phyloP scores from a whole-genome alignment of 2,888 invertebrate species.

The Phyllotreta cruciferae region DNA sequence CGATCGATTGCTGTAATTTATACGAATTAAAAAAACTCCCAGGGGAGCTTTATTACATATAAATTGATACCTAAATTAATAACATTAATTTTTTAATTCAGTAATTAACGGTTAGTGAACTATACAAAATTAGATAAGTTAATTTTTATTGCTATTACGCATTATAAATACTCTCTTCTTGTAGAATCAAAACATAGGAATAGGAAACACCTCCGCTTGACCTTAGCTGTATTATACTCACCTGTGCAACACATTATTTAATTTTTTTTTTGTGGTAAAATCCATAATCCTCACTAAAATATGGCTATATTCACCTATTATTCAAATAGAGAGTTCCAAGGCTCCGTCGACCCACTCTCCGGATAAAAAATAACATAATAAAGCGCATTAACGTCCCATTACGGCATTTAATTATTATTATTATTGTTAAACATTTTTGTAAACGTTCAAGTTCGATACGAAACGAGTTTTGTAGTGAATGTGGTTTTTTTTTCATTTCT shows the following conservation, averaged over 20 bases:
- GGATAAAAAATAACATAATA: conserved; percentile 12
- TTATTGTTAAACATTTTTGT: conserved; percentile 11
- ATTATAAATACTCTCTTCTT: too few relatives aligned
- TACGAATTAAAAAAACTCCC: neutral
- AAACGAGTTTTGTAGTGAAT: conserved; percentile 4
- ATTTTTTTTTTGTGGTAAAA: neutral
- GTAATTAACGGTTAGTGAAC: too few relatives aligned
- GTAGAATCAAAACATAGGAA: neutral
- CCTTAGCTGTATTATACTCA: neutral
- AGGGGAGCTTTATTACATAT: too few relatives aligned
- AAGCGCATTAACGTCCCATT: conserved; percentile 7
- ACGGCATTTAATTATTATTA: conserved; percentile 9
- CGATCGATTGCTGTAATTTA: conserved; percentile 4
- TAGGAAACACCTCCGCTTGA: conserved; percentile 2
- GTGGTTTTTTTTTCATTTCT: neutral
- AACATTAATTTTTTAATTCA: too few relatives aligned
- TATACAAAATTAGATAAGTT: too few relatives aligned
- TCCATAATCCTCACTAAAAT: conserved; percentile 2
- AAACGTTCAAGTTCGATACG: conserved; percentile 1
- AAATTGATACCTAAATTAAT: too few relatives aligned
- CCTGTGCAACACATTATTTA: conserved; percentile 4
- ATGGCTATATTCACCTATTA: conserved; percentile 1
- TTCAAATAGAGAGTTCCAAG: conserved; percentile 6
- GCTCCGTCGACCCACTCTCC: conserved; percentile 3
- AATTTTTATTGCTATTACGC: too few relatives aligned